Conservation (phyloP, 2,888 invertebrate species). For the Sacculina carcini region DNA sequence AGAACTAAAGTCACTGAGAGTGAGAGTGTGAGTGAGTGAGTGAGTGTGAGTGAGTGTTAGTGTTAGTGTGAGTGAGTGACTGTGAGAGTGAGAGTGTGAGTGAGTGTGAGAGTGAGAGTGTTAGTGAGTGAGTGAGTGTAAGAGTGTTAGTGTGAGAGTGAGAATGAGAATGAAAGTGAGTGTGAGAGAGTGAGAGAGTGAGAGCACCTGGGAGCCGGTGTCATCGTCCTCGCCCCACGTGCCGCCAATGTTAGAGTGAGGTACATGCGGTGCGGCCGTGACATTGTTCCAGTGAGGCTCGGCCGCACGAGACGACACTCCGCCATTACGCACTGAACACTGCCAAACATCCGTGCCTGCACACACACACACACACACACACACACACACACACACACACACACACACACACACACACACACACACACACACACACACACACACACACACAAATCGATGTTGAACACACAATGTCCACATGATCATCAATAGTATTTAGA, state of each 20-base stretch:
- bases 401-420: not conserved
- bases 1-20: no score
- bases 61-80: conserved; percentile 1
- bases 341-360: conserved; percentile 19
- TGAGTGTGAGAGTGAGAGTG: not conserved
- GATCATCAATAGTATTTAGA: no score
- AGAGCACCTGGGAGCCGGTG: conserved; percentile 21
- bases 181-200: not conserved
- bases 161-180: not conserved
- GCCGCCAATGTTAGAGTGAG: conserved; percentile 62
- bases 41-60: not conserved
- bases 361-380: conserved; percentile 3
- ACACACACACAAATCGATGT: not conserved
- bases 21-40: not conserved
- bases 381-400: not conserved
- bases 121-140: not conserved
- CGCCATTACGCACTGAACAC: conserved; percentile 42
- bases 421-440: not conserved
- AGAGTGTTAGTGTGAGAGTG: not conserved
- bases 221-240: conserved; percentile 90
- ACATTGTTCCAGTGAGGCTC: conserved; percentile 81
- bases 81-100: conserved; percentile 3
- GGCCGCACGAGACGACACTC: conserved; percentile 42
- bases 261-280: conserved; percentile 43
- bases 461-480: no score